Base-by-base conservation (phyloP, 2,113 vertebrate species). In the Esox niger region DNA sequence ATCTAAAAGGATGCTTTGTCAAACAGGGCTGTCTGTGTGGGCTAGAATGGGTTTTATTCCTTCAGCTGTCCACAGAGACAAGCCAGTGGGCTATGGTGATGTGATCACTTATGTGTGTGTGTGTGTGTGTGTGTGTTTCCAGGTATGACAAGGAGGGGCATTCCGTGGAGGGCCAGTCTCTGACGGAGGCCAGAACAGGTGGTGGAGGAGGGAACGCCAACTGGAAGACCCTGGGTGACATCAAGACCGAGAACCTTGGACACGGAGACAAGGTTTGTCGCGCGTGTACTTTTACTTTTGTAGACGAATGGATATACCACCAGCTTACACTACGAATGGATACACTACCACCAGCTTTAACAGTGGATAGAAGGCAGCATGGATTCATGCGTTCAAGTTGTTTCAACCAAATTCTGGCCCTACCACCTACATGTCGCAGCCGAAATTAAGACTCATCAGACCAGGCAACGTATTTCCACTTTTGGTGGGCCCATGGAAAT, bases 91-190 rank as follows among this genome's bases (percentile, higher is more conserved):
- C 38, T 43, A 43, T 15, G 65, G 0, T 69, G 23, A 38, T 13
- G 17, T 43, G 15, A 15, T 43, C 3, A 43, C 38, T 17, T 15
- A 43, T 8, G 31, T n/a, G 21, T 55, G 10, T 68, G 9, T 62
- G 57, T 60, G 38, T 43, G 29, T 72, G 62, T 61, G 8, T 74
- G 5, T 30, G 66, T 74, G 54, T 84, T 61, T 82, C 27, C 79
- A 99, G 97, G 97, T 99, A 94, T 78, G 97, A 99, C 81, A 93
- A 94, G 0, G 96, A 97, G 81, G 97, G 97, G 62, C 94, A 98
- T 43, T 79, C 90, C 52, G 80, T 98, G 76, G 95, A 96, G 47
- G 88, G 91, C 17, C 62, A 93, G 79, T 98, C 95, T 5, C 91
- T 99, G 89, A 98, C 97, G 0, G 94, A 96, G 67, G 15, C 89